Evolutionary conservation across 1,140 invertebrate species (phyloP), one percentile per base, ranked within the genome.

Genomic region (Sitodiplosis mosellana): DNA sequence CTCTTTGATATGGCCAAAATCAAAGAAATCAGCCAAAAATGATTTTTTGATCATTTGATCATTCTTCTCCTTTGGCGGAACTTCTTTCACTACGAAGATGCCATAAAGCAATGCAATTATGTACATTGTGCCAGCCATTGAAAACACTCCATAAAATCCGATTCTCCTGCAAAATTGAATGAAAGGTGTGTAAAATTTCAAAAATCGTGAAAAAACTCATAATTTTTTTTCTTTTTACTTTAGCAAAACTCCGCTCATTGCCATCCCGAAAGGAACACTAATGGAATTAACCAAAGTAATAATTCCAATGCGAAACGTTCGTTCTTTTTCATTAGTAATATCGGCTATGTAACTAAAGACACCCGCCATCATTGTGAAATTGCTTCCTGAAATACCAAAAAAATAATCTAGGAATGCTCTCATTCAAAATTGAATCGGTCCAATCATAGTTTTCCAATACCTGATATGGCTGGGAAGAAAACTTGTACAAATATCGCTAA

Each of bases 281-380:
- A 87, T 65, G 0, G 81, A 85, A 55, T 83, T 77, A 56, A 84
- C 84, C 6, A 86, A 71, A 63, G 85, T 91, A 50, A 86, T 78
- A 22, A 90, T 77, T 14, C 84, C 85, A 52, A 91, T 85, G 48
- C 87, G 63, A 12, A 85, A 67, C 1, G 87, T 91, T 49, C 87
- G 74, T 48, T 77, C 80, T 59, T 84, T 77, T 46, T 82, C 73
- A 5, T 78, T 78, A 0, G 87, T 88, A 8, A 88, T 79, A 59
- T 91, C 86, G 1, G 78, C 83, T 37, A 92, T 82, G 55, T 89
- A 91, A 59, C 86, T 89, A 60, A 90, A 91, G 27, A 85, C 77
- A 14, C 83, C 83, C 80, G 90, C 88, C 51, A 89, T 78, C 76
- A 89, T 82, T 15, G 83, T 85, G 54, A 88, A 83, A 77, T 81